These are phyloP conservation scores for Planococcus citri DNA, from an alignment of 1,140 invertebrate species.

Conservation along the genomic window DNA sequence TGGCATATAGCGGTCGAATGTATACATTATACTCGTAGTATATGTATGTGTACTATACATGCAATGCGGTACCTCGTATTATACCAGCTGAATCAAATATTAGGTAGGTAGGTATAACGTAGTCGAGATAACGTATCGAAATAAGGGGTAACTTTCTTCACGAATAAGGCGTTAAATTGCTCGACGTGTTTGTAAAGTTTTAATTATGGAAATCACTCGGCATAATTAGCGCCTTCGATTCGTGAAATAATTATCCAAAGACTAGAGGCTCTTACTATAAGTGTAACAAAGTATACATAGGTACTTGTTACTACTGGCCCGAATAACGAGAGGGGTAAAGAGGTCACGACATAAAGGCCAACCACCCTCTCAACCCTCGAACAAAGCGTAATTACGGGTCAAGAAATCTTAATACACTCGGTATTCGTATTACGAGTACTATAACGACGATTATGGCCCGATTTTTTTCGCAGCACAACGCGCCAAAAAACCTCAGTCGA, in stretches of 20 bases:
- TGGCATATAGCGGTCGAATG: too few species aligned
- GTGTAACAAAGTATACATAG: background rate
- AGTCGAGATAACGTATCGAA: too few species aligned
- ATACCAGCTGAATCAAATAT: too few species aligned
- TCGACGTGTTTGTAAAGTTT: background rate
- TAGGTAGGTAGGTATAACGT: too few species aligned
- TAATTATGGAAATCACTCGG: background rate
- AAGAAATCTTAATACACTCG: slow-evolving; percentile 8
- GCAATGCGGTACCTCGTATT: too few species aligned
- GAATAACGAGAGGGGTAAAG: too few species aligned
- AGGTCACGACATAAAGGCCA: too few species aligned
- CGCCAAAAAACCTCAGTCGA: background rate
- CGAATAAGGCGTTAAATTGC: too few species aligned
- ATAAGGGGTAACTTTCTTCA: too few species aligned
- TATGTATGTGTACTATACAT: too few species aligned
- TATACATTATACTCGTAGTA: too few species aligned
- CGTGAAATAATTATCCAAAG: background rate
- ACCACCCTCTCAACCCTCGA: background rate
- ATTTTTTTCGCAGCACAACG: background rate
- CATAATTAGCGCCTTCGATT: background rate
- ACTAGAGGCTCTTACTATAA: background rate
- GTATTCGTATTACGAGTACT: too few species aligned
- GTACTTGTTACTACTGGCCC: background rate
- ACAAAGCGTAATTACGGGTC: slow-evolving; percentile 2
- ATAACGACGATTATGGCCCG: background rate